Base-by-base conservation (phyloP, 2,113 vertebrate species). In the Tenebrosternarchus preto region DNA sequence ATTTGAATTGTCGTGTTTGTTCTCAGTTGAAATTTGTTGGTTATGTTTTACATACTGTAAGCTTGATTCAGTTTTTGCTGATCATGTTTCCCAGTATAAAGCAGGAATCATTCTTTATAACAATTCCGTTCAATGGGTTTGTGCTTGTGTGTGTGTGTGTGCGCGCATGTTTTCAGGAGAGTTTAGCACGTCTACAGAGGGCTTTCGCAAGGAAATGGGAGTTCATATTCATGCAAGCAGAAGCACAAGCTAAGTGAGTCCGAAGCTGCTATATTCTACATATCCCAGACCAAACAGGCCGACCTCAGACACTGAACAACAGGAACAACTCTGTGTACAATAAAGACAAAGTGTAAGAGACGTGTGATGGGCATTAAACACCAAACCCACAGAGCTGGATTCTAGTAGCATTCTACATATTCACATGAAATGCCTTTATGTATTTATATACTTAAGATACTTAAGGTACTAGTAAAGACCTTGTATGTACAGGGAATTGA, bases 171-270 rank as follows among this genome's bases (percentile, higher is more conserved):
- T 80, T 85, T 87, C 91, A 96, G 95, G 95, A 96, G 82, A 96
- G 95, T 87, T 90, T 96, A 91, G 95, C 95, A 79, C 91, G 95
- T 82, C 90, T 96, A 85, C 95, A 96, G 88, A 87, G 95, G 89
- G 94, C 95, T 0, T 96, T 95, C 88, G 95, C 95, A 77, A 90
- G 95, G 71, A 96, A 96, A 82, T 96, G 95, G 95, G 95, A 96
- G 84, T 96, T 96, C 90, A 96, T 96, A 88, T 95, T 96, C 84
- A 96, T 96, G 95, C 95, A 96, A 91, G 95, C 95, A 81, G 95
- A 96, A 91, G 95, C 95, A 86, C 95, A 96, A 90, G 95, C 95
- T 77, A 96, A 95, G 95, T 95, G 91, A 95, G 95, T 94, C 69
- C 20, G 25, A 67, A 36, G 36, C 2, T 31, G 6, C 4, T 33